Base-by-base conservation (phyloP, 92 coral and sea anemone genomes). In the Bergia sp. region DNA sequence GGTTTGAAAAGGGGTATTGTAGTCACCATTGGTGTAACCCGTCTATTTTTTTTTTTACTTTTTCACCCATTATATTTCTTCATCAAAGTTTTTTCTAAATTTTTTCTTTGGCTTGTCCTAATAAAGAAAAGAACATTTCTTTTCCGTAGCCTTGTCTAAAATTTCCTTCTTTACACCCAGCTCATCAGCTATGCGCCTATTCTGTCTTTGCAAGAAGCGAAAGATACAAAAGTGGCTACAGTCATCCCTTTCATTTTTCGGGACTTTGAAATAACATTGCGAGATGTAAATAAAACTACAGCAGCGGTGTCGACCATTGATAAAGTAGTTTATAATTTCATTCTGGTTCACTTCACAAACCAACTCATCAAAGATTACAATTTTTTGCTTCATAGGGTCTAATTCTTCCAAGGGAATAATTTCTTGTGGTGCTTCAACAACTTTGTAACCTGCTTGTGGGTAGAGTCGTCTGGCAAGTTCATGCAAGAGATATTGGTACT, bases 261-360 rank as follows among this genome's bases (percentile, higher is more conserved):
- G 86, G n/a, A 7, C n/a, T 64, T 64, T 64, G 69, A 64, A 64
- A 64, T 64, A 64, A 3, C 20, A 13, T 64, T 64, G 69, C 0
- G 69, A 64, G 3, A 64, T 3, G 3, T 64, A 64, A 0, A 7
- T 64, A 9, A 4, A 9, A 64, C 20, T 64, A 64, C 69, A 64
- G 21, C 21, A 13, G 20, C 55, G 6, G 36, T 84, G 88, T 40
- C 88, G 12, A 1, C 88, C 53, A 49, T 39, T 57, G 0, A 69
- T 84, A 13, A 84, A 84, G 44, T 84, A 84, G 10, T 84, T 71
- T 0, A 84, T 84, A 1, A 67, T 38, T 6, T 36, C 47, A 41
- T 84, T 84, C 37, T 67, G 88, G n/a, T 84, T 84, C 7, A 4
- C 7, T 84, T 84, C 47, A 39, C 88, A 84, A 65, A 84, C 78